Evolutionary conservation across 2,797 vertebrate species (phyloP), one percentile per base, ranked within the genome.

Genomic region (Sebastes dallii): DNA sequence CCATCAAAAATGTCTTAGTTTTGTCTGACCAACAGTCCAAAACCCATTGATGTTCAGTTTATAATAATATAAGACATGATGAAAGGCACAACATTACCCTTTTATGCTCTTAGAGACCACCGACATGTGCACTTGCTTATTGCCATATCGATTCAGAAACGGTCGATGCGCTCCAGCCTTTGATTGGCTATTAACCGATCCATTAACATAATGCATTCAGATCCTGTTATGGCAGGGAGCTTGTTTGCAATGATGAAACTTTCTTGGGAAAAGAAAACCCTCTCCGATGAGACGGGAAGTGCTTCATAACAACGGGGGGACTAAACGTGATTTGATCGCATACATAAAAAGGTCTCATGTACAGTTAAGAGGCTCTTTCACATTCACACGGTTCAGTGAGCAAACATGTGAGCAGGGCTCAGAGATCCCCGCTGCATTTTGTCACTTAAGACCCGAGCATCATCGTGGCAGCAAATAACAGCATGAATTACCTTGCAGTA

Each of bases 141-240:
- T 56, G 34, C 60, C 56, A 8, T 84, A 88, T 87, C 46, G 88
- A 90, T 86, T 91, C 69, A 86, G 54, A 84, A 87, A 80, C 75
- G 76, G 39, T 13, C 3, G 30, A 78, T 62, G 73, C n/a, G 52
- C 71, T 76, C 55, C 72, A 61, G 64, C 78, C 55, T 61, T 73
- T 42, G 61, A 61, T n/a, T 42, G 72, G 69, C 82, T 65, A 85
- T 87, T 73, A 84, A 85, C 58, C 24, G 55, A 81, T 0, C 83
- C 77, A 90, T 86, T 89, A 89, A 80, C 66, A 78, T 72, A 77
- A 84, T 36, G 66, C 36, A 62, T 74, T 79, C 64, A 62, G 71
- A 60, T 75, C 62, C 62, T 60, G 3, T 42, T 62, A 7, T 5
- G 24, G 73, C 27, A 16, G 54, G 58, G 4, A 56, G 78, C 80